Percentiles rank a stretch among this genome's conserved stretches.
phyloP scores from a whole-genome alignment of 2,888 invertebrate genomes.

The Rhogogaster chlorosoma region DNA sequence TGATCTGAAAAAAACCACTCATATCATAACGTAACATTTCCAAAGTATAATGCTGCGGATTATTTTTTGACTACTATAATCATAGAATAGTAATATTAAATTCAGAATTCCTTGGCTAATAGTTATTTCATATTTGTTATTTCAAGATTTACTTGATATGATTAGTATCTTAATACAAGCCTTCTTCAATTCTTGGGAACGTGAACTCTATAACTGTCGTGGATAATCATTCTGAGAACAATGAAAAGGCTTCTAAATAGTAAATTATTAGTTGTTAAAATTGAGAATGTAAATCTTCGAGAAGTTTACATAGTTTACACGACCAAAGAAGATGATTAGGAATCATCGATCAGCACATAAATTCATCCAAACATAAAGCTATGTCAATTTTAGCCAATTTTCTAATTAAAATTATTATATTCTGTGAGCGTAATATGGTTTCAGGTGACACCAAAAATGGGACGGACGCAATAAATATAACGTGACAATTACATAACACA shows the following conservation, averaged over 20 bases:
- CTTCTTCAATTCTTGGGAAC: not conserved
- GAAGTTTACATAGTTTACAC: conserved; percentile 42
- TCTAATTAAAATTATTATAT: not conserved
- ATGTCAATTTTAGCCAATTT: not conserved
- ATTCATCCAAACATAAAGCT: conserved; percentile 1
- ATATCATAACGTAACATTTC: not conserved
- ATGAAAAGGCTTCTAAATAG: not conserved
- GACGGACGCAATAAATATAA: conserved; percentile 42
- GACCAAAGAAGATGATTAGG: conserved; percentile 20
- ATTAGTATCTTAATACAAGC: not conserved
- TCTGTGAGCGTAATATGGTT: conserved; percentile 6
- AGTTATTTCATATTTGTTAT: not conserved
- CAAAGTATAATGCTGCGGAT: not conserved
- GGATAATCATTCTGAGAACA: not conserved
- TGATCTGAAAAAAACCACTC: not conserved
- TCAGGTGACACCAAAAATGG: conserved; percentile 2
- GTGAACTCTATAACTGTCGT: not conserved
- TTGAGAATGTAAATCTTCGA: conserved; percentile 1
- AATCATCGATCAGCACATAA: conserved; percentile 22
- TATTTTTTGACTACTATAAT: conserved; percentile 1
- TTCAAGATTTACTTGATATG: not conserved
- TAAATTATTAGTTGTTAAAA: not conserved
- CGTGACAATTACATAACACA: conserved; percentile 23
- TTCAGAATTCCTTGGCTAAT: not conserved
- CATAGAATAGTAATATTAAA: conserved; percentile 2